Conservation (phyloP, 2,888 invertebrate species). For the Macrostomum cliftonense region DNA sequence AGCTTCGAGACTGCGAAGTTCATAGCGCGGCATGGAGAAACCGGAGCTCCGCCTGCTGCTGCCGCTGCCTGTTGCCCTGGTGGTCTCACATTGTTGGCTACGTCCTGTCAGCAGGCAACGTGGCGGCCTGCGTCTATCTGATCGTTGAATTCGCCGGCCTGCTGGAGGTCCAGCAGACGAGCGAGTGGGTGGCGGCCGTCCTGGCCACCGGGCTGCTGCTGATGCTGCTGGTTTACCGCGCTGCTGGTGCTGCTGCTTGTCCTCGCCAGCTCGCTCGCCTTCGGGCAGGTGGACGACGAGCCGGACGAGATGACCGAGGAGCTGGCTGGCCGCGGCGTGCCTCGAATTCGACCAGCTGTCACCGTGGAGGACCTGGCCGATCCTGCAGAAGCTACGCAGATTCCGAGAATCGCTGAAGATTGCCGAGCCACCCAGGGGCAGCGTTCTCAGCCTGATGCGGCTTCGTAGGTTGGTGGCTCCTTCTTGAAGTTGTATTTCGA, state of each 20-base stretch:
- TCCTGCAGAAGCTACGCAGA: conserved; percentile 12
- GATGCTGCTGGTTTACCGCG: conserved; percentile 13
- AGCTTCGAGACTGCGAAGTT: no score
- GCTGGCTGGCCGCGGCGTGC: conserved; percentile 8
- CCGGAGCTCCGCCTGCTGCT: no score
- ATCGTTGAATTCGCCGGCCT: conserved; percentile 9
- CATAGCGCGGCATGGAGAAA: no score
- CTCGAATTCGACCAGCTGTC: conserved; percentile 16
- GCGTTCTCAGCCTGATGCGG: no score
- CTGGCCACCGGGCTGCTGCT: conserved; percentile 13
- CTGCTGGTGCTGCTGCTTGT: conserved; percentile 16
- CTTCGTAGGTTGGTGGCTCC: no score
- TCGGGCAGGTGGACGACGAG: conserved; percentile 17
- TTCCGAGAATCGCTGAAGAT: conserved; percentile 12
- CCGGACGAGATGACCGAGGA: conserved; percentile 13
- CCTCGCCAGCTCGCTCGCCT: conserved; percentile 17
- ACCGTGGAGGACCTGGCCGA: conserved; percentile 15
- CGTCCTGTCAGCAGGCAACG: background rate
- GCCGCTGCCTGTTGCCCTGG: conserved; percentile 3
- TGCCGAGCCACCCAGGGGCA: conserved; percentile 16
- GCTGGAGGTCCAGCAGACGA: conserved; percentile 10
- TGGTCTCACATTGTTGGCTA: conserved; percentile 2
- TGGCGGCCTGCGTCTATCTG: background rate
- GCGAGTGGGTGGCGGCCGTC: conserved; percentile 12
- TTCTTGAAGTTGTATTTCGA: no score